These are phyloP conservation scores for Epizoanthus illoricatus DNA, from an alignment of 92 coral and sea anemone species.

Conservation along the genomic window DNA sequence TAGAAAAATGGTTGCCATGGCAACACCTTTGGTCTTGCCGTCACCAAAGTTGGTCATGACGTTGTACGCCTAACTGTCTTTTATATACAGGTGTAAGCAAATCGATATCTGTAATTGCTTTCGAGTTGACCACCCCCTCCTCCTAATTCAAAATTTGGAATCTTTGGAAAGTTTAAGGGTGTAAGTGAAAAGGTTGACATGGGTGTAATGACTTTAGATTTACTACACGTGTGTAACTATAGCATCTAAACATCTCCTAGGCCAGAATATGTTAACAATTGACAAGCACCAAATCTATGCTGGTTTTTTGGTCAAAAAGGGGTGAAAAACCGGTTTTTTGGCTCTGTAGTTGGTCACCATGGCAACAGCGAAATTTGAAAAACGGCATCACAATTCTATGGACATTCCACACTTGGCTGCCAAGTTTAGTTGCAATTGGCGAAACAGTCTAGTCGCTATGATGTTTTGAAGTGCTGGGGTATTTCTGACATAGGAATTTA, in stretches of 20 bases:
- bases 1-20: slow-evolving; percentile 17
- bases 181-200: slow-evolving; percentile 10
- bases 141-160: neutral
- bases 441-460: too few relatives aligned
- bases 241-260: neutral
- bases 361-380: slow-evolving; percentile 1
- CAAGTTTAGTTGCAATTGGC: too few relatives aligned
- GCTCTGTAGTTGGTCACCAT: slow-evolving; percentile 7
- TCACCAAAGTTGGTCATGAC: slow-evolving; percentile 1
- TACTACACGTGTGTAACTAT: slow-evolving; percentile 12
- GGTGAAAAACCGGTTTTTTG: neutral
- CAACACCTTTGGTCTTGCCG: neutral
- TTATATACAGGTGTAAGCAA: neutral
- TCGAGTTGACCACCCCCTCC: neutral
- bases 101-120: slow-evolving; percentile 9
- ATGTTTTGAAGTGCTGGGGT: too few relatives aligned
- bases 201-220: neutral
- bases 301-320: neutral
- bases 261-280: neutral
- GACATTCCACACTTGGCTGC: neutral
- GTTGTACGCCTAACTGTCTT: neutral
- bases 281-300: neutral
- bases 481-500: too few relatives aligned
- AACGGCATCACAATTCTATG: neutral
- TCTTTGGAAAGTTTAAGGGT: neutral